Conservation (phyloP, 2,113 vertebrate species). For the Aix galericulata region DNA sequence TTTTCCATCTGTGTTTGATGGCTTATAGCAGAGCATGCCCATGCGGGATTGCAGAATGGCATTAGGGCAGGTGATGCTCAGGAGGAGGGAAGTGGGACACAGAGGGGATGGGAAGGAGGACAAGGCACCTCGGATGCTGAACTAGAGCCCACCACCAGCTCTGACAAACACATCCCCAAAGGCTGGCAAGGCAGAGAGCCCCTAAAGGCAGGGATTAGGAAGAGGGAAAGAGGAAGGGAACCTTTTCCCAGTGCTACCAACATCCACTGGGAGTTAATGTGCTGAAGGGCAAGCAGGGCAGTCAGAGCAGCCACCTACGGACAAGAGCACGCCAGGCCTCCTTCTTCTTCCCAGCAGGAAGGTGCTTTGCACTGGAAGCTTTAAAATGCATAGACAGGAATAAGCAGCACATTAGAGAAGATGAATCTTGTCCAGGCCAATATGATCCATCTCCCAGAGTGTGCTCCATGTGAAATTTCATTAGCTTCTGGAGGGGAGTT, state of each 20-base stretch:
- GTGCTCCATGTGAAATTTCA: background rate
- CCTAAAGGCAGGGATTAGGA: background rate
- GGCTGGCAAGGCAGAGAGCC: background rate
- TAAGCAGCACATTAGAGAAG: background rate
- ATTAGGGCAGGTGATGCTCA: accelerated
- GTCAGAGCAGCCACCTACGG: accelerated
- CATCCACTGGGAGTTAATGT: accelerated
- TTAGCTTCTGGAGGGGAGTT: background rate
- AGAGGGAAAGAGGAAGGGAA: background rate
- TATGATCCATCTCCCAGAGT: background rate
- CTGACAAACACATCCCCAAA: background rate
- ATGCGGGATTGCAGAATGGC: accelerated
- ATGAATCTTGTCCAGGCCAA: background rate
- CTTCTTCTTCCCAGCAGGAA: background rate
- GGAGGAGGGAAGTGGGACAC: background rate
- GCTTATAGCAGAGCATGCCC: background rate
- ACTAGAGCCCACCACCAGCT: background rate
- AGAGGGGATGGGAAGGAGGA: background rate
- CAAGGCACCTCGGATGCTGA: accelerated
- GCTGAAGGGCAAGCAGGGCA: accelerated
- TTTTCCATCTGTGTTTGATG: background rate
- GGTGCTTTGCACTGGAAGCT: background rate
- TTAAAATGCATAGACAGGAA: background rate
- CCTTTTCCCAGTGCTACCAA: background rate
- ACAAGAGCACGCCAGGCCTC: accelerated